Evolutionary conservation across 23 tunicate species (phyloP), one percentile per base, ranked within the genome.

Genomic region (Trididemnum clinides): DNA sequence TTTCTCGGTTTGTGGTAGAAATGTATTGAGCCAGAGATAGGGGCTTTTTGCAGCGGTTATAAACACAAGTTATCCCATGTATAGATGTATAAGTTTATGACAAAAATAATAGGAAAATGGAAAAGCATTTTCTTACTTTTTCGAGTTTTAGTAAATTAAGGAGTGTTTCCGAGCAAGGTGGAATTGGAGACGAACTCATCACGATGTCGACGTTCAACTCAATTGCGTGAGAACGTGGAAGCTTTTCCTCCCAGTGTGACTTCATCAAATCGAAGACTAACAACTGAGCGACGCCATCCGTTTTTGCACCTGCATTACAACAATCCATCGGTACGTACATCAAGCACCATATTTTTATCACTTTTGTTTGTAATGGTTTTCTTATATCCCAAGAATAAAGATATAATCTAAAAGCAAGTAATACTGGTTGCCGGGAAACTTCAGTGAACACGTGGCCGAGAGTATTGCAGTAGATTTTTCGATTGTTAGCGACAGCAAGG

Each of bases 191-290:
- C 28, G 99, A 88, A 35, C 96, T 90, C 88, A 96, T 85, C 57
- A 96, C 96, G 50, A 96, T 91, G 59, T 96, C 99, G 5, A 96
- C 90, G 58, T 91, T 96, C 25, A 96, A 80, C 84, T 96, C 99
- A 34, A 96, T 91, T n/a, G 96, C 99, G 51, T 96, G 96, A 1
- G 90, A 86, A 38, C 88, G 81, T 20, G 99, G 99, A 39, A 96
- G 84, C 33, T 88, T 90, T n/a, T 84, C 85, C 65, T 96, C 99
- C 99, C 99, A 96, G 30, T 82, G 64, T 10, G 91, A 78, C 70
- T 96, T 96, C 99, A 96, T 96, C 75, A 96, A 57, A 62, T 96
- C 99, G 37, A 86, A 96, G 15, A 91, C 93, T 57, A 96, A 91
- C 54, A 91, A 29, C 39, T 96, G 91, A 1, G 93, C 87, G 12